Conservation (phyloP, 1,140 invertebrate species). For the Rhopalosiphum padi region DNA sequence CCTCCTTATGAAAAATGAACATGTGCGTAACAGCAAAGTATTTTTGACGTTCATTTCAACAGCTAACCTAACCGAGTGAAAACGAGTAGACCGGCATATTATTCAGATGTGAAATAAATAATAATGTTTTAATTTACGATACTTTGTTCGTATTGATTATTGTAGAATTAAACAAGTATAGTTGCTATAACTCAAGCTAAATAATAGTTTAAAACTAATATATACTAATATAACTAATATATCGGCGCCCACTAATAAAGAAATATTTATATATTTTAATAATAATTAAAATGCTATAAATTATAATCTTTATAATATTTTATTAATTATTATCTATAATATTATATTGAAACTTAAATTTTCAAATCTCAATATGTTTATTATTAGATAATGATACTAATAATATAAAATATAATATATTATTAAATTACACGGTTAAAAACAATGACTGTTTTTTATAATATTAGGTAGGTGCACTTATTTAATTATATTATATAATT, state of each 20-base stretch:
- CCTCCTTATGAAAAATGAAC: not conserved
- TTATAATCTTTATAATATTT: no score
- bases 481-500: no score
- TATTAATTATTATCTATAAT: not conserved
- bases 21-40: not conserved
- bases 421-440: no score
- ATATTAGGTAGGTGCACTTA: no score
- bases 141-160: not conserved
- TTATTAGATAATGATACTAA: no score
- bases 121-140: not conserved
- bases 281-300: no score
- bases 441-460: no score
- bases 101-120: not conserved
- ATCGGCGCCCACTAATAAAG: not conserved
- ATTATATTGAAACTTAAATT: not conserved
- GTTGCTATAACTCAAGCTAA: slow-evolving; percentile 10
- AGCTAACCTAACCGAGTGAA: not conserved
- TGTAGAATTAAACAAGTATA: not conserved
- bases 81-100: not conserved
- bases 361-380: no score
- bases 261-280: not conserved
- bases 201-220: no score
- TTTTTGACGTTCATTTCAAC: not conserved
- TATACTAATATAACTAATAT: no score
- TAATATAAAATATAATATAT: no score